phyloP scores from a whole-genome alignment of 1,140 invertebrate species.

The Thrips palmi region DNA sequence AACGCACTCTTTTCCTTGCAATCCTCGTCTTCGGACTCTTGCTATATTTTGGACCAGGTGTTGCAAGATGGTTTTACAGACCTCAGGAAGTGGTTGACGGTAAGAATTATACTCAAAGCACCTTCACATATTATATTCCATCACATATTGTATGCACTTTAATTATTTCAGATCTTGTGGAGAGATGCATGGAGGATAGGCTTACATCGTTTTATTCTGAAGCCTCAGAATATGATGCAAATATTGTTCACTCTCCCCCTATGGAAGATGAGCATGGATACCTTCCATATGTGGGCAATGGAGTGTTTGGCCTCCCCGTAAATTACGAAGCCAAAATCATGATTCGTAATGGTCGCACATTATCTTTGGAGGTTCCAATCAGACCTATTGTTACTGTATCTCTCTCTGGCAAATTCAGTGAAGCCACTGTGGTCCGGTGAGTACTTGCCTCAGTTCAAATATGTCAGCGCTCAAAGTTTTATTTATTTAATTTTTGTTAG shows the following conservation, averaged over 20 bases:
- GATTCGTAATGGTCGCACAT: slow-evolving; percentile 45
- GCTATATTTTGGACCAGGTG: no score
- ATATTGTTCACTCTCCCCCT: slow-evolving; percentile 38
- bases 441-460: no score
- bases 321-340: slow-evolving; percentile 42
- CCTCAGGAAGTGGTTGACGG: no score
- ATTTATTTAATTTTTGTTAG: slow-evolving; percentile 16
- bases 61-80: no score
- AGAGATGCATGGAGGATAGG: slow-evolving; percentile 41
- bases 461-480: slow-evolving; percentile 10
- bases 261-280: slow-evolving; percentile 34
- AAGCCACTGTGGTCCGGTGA: slow-evolving; percentile 43
- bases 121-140: no score
- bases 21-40: no score
- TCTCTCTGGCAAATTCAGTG: slow-evolving; percentile 26
- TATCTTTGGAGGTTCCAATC: slow-evolving; percentile 50
- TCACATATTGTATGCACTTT: no score
- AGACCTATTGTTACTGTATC: slow-evolving; percentile 48
- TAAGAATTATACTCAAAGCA: no score
- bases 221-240: slow-evolving; percentile 42
- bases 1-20: no score
- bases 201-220: slow-evolving; percentile 36
- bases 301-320: slow-evolving; percentile 45
- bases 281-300: slow-evolving; percentile 64
- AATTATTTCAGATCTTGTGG: slow-evolving; percentile 29